Base-by-base conservation (phyloP, 64 coral and sea anemone genomes). In the Cladopsammia gracilis region DNA sequence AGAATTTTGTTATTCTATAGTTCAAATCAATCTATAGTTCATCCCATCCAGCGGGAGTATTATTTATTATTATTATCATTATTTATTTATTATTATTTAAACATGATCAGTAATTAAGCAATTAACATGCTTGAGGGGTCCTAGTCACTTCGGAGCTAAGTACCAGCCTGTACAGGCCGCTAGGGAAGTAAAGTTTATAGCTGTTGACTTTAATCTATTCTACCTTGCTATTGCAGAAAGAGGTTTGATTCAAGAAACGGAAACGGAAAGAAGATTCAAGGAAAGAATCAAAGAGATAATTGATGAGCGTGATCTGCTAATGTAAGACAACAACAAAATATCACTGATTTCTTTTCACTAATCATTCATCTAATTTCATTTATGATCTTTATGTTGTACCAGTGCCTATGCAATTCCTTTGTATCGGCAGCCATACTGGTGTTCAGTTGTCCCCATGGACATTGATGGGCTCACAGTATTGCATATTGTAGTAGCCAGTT, bases 231-330 rank as follows among this genome's bases (percentile, higher is more conserved):
- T 48, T 66, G 6, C 62, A 99, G 98, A 94, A n/a, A 93, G 98
- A 76, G 85, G 91, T 48, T 19, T 94, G 2, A 64, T 96, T 23
- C 77, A 82, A 13, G 15, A 84, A 42, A 90, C 90, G 60, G 94
- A 94, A 22, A 50, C 86, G 52, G 98, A 99, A 75, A 65, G 42
- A 19, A 61, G 83, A 48, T 94, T 91, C 76, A 96, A 99, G 53
- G 84, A 84, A 82, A 99, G 73, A 56, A 78, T 99, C 25, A 62
- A 68, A 42, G 71, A 95, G 49, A 74, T 99, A 11, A 88, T 99
- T 53, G 66, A 81, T 24, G 98, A 92, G 48, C 91, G 92, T 71
- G 88, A 99, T 73, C 62, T 74, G 3, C 23, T 96, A 6, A 83
- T 96, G 98, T 99, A 93, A 87, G 89, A 89, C 51, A 59, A 71